Evolutionary conservation across 2,113 vertebrate genomes (phyloP).

Genomic region (Ailurus styani): DNA sequence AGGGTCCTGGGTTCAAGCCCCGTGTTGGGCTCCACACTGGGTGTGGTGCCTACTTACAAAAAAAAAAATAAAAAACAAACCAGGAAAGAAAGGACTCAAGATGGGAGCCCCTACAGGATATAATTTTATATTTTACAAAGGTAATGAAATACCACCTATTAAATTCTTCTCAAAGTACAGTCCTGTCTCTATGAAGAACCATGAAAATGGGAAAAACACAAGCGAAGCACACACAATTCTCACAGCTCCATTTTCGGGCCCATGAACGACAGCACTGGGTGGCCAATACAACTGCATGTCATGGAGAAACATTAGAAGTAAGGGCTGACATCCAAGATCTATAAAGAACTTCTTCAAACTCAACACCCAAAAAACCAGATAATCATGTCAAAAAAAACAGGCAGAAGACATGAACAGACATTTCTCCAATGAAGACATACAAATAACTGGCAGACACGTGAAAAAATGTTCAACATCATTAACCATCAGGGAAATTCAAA

Average conservation of each 20-base stretch:
- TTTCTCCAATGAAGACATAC: no score
- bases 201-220: not conserved
- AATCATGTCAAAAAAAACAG: no score
- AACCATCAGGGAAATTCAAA: no score
- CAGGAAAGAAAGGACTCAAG: not conserved
- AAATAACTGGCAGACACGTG: no score
- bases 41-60: not conserved
- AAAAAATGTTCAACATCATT: no score
- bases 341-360: no score
- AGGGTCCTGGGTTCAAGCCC: not conserved
- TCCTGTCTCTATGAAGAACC: not conserved
- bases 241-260: not conserved
- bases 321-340: no score
- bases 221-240: not conserved
- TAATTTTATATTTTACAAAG: not conserved
- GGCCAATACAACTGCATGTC: accelerated
- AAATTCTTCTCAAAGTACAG: slow-evolving; percentile 8
- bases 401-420: no score
- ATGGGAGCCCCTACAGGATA: not conserved
- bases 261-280: not conserved
- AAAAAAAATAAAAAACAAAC: no score
- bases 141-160: not conserved
- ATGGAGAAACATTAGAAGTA: not conserved
- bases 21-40: not conserved
- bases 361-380: no score